Percentiles rank a stretch among this genome's conserved stretches.
phyloP scores from a whole-genome alignment of 2,797 vertebrate genomes.

The Pogonophryne albipinna region DNA sequence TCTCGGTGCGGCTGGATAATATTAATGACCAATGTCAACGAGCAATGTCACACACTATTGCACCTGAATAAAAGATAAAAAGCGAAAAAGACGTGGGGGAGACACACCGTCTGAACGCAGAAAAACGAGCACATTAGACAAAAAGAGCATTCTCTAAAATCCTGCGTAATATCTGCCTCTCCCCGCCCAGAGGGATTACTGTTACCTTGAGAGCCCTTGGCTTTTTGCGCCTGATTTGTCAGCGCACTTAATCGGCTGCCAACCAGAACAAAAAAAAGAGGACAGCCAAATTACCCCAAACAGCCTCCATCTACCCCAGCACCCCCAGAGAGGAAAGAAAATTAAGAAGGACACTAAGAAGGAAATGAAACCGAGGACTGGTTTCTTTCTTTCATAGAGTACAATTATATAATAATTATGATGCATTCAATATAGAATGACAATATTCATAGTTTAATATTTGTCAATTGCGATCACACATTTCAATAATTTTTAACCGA shows the following conservation, averaged over 20 bases:
- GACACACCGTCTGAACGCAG: background rate
- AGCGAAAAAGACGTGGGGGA: background rate
- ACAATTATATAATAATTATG: too few relatives aligned
- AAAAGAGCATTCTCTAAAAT: conserved; percentile 47
- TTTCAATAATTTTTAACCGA: conserved; percentile 2
- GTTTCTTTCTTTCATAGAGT: background rate
- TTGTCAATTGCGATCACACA: background rate
- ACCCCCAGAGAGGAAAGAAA: background rate
- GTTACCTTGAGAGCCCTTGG: conserved; percentile 80
- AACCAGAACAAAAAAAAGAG: conserved; percentile 42
- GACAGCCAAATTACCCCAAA: conserved; percentile 67
- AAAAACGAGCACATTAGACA: conserved; percentile 26
- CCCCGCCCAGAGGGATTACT: conserved; percentile 60
- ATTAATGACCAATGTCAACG: background rate
- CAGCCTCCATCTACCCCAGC: conserved; percentile 28
- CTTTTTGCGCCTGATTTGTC: conserved; percentile 74
- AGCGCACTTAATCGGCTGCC: conserved; percentile 75
- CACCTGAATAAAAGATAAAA: background rate
- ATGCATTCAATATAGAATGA: background rate
- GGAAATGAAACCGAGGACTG: conserved; percentile 1
- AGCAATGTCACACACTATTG: background rate
- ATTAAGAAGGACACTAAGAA: background rate
- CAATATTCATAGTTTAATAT: background rate
- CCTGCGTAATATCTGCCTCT: conserved; percentile 51
- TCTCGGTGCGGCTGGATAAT: background rate